phyloP scores from a whole-genome alignment of 2,113 vertebrate genomes.

The Elaphurus davidianus region DNA sequence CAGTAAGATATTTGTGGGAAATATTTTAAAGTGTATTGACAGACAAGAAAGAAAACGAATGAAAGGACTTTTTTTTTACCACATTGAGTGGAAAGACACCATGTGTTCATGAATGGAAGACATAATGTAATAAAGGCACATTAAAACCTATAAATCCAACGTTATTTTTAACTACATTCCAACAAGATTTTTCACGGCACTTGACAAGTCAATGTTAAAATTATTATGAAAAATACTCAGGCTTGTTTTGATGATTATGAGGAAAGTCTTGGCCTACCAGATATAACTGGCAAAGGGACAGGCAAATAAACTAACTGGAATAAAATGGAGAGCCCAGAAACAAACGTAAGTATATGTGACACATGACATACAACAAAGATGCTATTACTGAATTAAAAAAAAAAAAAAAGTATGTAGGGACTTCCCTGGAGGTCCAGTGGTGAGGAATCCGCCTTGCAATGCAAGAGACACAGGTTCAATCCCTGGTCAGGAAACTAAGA shows the following conservation, averaged over 20 bases:
- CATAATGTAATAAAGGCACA: not conserved
- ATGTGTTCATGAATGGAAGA: not conserved
- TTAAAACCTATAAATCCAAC: not conserved
- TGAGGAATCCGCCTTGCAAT: not conserved
- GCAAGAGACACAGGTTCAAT: not conserved
- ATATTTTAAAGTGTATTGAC: not conserved
- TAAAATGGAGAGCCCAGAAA: not conserved
- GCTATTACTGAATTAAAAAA: not conserved
- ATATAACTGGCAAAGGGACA: not conserved
- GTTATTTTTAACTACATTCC: conserved; percentile 16
- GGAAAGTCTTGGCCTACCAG: not conserved
- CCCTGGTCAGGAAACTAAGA: not conserved
- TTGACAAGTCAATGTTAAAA: not conserved
- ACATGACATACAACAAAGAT: not conserved
- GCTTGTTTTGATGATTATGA: not conserved
- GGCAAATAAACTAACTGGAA: not conserved
- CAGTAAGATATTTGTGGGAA: not conserved
- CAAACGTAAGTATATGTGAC: not conserved
- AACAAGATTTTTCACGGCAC: not conserved
- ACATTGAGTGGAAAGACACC: not conserved
- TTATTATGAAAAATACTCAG: not conserved
- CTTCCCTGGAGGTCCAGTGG: not conserved
- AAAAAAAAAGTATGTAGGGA: not conserved
- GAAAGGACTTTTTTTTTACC: not conserved
- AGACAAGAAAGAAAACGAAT: not conserved